phyloP scores from a whole-genome alignment of 2,113 vertebrate species.

The Lethenteron reissneri region DNA sequence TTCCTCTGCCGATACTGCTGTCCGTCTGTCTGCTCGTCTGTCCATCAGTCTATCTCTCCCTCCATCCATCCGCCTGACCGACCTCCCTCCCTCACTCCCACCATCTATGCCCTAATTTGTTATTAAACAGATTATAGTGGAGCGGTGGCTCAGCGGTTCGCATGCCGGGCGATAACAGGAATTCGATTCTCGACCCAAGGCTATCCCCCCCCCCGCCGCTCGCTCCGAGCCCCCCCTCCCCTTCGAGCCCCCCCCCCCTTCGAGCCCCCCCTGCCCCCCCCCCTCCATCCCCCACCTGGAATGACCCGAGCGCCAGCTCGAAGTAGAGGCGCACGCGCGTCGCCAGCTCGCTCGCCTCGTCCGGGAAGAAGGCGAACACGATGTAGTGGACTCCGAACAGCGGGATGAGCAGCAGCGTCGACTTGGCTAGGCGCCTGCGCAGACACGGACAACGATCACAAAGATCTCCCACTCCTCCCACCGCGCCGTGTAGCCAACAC shows the following conservation, averaged over 20 bases:
- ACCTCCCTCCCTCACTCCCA: no score
- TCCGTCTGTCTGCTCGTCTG: no score
- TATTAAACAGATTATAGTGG: no score
- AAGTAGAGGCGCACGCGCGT: conserved; percentile 61
- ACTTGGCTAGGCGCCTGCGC: conserved; percentile 67
- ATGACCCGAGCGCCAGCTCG: conserved; percentile 69
- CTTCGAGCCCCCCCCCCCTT: not conserved
- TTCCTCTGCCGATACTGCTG: no score
- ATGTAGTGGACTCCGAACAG: conserved; percentile 85
- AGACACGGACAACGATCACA: not conserved
- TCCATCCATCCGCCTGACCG: no score
- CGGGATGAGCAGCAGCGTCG: conserved; percentile 75
- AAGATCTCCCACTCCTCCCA: not conserved
- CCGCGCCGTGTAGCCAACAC: not conserved
- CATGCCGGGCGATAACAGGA: no score
- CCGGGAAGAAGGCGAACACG: conserved; percentile 66
- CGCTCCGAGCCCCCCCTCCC: no score
- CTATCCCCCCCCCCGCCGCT: no score
- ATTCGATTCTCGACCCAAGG: no score
- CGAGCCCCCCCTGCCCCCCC: not conserved
- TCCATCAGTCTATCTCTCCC: no score
- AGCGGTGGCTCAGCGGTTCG: no score
- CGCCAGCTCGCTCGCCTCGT: conserved; percentile 25
- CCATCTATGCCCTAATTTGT: no score
- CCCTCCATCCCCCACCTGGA: conserved; percentile 36